Evolutionary conservation across 2,113 vertebrate species (phyloP).

Genomic region (Petaurus breviceps): DNA sequence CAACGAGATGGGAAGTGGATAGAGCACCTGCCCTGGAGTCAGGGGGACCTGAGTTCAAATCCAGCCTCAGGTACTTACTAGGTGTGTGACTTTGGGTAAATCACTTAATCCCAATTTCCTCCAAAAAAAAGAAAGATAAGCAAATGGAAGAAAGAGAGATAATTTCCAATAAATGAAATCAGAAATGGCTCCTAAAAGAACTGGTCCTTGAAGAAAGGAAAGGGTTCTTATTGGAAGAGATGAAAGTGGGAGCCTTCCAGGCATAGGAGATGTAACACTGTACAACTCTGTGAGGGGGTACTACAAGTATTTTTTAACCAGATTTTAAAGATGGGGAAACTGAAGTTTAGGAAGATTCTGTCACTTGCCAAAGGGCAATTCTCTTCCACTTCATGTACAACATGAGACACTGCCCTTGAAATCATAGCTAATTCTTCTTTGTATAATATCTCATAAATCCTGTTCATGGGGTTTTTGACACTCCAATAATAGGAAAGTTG

Average conservation of each 20-base stretch:
- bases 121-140: too few relatives aligned
- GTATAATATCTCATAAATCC: conserved; percentile 83
- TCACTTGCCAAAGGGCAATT: not conserved
- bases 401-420: conserved; percentile 81
- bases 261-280: not conserved
- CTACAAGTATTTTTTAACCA: not conserved
- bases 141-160: too few relatives aligned
- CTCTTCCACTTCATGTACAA: conserved; percentile 58
- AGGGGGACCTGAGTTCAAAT: too few relatives aligned
- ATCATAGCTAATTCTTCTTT: conserved; percentile 82
- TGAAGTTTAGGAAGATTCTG: not conserved
- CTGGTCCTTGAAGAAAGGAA: not conserved
- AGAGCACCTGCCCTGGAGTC: too few relatives aligned
- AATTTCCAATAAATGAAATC: not conserved
- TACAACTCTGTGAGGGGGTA: not conserved
- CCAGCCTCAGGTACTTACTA: too few relatives aligned
- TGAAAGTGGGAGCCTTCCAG: too few relatives aligned
- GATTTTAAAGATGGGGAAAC: not conserved
- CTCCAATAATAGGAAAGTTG: conserved; percentile 79
- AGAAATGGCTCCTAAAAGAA: not conserved
- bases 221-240: too few relatives aligned
- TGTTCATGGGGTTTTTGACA: conserved; percentile 69
- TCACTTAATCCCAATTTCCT: too few relatives aligned
- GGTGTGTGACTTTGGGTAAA: too few relatives aligned
- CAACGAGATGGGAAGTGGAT: too few relatives aligned